Conservation (phyloP, 2,797 vertebrate species). For the Phyllotis vaccarum region DNA sequence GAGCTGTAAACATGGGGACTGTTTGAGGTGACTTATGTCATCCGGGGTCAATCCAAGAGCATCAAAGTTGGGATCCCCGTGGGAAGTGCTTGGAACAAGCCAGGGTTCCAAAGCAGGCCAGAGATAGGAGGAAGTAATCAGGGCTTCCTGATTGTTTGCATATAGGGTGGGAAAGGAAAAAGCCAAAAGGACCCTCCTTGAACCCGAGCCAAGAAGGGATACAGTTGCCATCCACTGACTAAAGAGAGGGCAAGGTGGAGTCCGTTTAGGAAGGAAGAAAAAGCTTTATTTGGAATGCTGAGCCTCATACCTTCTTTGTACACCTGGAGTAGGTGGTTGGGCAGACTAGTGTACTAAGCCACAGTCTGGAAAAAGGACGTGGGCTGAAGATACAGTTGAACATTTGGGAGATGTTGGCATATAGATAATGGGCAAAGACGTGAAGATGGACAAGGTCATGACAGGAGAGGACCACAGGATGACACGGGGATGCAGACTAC, state of each 20-base stretch:
- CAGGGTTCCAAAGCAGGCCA: not conserved
- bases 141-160: not conserved
- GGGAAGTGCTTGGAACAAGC: not conserved
- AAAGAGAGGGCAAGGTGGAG: not conserved
- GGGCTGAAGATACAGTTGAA: not conserved
- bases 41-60: not conserved
- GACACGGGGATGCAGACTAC: not conserved
- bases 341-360: not conserved
- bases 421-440: not conserved
- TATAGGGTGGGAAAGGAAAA: not conserved
- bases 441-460: not conserved
- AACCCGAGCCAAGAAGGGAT: not conserved
- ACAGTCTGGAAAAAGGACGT: not conserved
- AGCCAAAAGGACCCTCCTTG: not conserved
- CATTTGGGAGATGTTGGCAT: not conserved
- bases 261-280: not conserved
- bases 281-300: not conserved
- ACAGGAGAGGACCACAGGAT: not conserved
- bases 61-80: not conserved
- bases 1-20: not conserved
- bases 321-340: not conserved
- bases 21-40: not conserved
- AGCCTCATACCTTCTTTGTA: not conserved
- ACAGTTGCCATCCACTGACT: not conserved
- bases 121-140: not conserved